These are phyloP conservation scores for Petroica traversi DNA, from an alignment of 2,113 vertebrate species.

Conservation along the genomic window DNA sequence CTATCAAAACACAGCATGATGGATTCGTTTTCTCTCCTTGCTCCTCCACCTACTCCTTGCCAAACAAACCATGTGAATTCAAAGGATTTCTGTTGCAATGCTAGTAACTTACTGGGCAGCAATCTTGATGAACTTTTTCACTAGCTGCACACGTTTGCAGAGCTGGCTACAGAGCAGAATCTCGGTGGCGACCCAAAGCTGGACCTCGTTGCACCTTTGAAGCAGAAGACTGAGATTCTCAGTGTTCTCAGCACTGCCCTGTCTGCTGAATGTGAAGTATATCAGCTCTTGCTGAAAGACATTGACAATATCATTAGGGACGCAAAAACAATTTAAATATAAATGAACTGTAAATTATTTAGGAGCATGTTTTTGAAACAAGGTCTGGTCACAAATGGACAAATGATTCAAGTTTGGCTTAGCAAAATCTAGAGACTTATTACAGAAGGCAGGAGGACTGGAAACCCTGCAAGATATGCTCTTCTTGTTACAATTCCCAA, in stretches of 20 bases:
- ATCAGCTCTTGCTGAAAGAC: slow-evolving; percentile 92
- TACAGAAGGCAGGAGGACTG: not conserved
- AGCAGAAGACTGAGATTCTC: slow-evolving; percentile 88
- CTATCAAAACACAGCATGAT: not conserved
- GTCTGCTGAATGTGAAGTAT: slow-evolving; percentile 92
- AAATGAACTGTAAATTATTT: not conserved
- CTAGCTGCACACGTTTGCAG: slow-evolving; percentile 92
- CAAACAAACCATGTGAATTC: not conserved
- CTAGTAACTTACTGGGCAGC: slow-evolving; percentile 89
- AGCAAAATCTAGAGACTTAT: not conserved
- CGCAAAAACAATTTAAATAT: not conserved
- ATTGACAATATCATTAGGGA: not conserved
- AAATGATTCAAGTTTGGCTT: not conserved
- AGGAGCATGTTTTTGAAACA: not conserved
- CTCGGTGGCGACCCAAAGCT: slow-evolving; percentile 96
- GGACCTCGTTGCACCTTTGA: slow-evolving; percentile 93
- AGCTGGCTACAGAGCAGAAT: slow-evolving; percentile 88
- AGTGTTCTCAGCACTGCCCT: slow-evolving; percentile 80
- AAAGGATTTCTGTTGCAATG: not conserved
- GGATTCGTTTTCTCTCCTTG: not conserved
- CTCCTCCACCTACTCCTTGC: not conserved
- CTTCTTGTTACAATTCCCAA: not conserved
- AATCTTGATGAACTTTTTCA: slow-evolving; percentile 99
- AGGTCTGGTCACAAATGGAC: not conserved
- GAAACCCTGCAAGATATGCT: not conserved